Evolutionary conservation across 2,797 vertebrate genomes (phyloP).

Genomic region (Gorsachius magnificus): DNA sequence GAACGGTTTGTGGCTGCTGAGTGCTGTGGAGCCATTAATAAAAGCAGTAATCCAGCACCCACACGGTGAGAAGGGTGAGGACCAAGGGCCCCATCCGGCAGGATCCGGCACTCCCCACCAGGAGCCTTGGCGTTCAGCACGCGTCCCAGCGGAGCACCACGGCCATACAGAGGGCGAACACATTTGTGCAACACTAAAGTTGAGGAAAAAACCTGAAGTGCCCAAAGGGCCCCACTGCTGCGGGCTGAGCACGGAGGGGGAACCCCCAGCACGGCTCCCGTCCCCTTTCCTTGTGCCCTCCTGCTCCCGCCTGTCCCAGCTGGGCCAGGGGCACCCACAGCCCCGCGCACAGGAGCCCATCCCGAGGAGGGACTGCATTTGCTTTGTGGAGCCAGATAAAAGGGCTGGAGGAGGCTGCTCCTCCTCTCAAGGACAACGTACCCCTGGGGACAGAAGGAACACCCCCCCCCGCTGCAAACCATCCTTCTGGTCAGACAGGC

Average conservation of each 20-base stretch:
- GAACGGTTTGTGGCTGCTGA: neutral
- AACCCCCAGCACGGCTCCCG: fast-evolving
- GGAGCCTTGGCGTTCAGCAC: neutral
- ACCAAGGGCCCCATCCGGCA: neutral
- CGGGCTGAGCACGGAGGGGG: fast-evolving
- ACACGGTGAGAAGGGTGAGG: neutral
- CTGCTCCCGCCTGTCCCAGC: neutral
- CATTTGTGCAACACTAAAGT: neutral
- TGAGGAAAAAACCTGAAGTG: neutral
- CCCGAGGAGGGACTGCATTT: fast-evolving
- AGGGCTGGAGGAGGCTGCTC: neutral
- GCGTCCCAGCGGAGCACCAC: neutral
- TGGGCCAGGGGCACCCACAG: neutral
- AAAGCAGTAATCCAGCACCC: neutral
- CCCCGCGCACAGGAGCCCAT: neutral
- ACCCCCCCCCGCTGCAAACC: neutral
- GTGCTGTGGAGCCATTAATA: neutral
- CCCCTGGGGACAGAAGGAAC: neutral
- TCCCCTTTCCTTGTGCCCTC: neutral
- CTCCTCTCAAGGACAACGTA: neutral
- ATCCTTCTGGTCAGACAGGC: neutral
- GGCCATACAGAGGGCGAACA: neutral
- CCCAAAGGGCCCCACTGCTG: neutral
- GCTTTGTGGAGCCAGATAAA: neutral
- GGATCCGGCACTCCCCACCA: neutral